Evolutionary conservation across 35 echinoderm and acorn worm genomes (phyloP).

Genomic region (Anneissia japonica): DNA sequence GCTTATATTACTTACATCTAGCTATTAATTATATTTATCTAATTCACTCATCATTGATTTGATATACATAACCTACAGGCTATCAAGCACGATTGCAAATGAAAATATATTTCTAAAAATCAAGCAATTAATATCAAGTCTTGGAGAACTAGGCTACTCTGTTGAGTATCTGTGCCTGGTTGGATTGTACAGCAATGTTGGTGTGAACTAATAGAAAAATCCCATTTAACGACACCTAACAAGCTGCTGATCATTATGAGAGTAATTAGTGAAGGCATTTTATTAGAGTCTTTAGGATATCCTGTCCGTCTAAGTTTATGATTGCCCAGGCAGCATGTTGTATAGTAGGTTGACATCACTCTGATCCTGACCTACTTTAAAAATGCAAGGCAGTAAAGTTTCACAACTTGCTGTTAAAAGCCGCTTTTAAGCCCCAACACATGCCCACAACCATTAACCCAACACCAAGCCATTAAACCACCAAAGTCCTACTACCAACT

Average conservation of each 20-base stretch:
- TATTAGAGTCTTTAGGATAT: not conserved
- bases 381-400: not conserved
- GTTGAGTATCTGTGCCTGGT: not conserved
- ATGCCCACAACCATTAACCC: too few species aligned
- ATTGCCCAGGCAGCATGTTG: not conserved
- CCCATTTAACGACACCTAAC: not conserved
- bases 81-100: not conserved
- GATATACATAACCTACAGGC: not conserved
- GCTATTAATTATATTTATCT: not conserved
- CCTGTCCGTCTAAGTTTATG: not conserved
- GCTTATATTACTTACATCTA: not conserved
- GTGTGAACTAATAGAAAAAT: not conserved
- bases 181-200: not conserved
- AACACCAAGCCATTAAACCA: too few species aligned
- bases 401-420: too few species aligned
- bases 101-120: not conserved
- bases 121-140: not conserved
- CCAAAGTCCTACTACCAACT: too few species aligned
- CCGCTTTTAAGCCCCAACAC: too few species aligned
- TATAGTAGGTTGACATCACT: not conserved
- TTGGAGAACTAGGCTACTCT: not conserved
- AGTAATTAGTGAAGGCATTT: not conserved
- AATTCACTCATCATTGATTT: not conserved
- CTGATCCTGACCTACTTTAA: not conserved
- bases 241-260: not conserved